Evolutionary conservation across 2,113 vertebrate genomes (phyloP), one percentile per base, ranked within the genome.

Genomic region (Melanotaenia duboulayi): DNA sequence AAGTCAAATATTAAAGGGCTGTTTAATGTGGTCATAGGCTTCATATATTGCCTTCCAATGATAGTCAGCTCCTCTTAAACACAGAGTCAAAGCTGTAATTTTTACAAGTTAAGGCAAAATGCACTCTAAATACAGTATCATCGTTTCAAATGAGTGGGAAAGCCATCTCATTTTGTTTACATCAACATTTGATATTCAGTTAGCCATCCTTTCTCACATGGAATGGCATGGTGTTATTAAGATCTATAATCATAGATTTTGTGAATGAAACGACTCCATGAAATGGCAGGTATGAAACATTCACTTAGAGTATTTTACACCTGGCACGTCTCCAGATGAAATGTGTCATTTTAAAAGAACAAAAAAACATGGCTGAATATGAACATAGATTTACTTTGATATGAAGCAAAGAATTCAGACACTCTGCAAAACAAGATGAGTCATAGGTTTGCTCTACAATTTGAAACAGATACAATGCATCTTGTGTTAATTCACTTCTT

Each of bases 71-170:
- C 80, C 73, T 86, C 92, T 93, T 92, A 94, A 93, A 92, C 84
- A 92, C 90, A 93, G 76, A 89, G 90, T 57, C 78, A 91, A 80
- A 86, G 86, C 94, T 94, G 86, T 95, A 93, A 94, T 95, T 94
- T 94, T 91, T 87, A 91, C 92, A 92, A 91, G 93, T 94, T 93
- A 90, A 93, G 94, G 91, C 89, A 92, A 93, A 94, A 93, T 90
- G 89, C 85, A 74, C 86, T 90, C 86, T 94, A 94, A 95, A 90
- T 92, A 94, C 93, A 94, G 94, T 94, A 94, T 93, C 91, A 82
- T 66, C 55, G 83, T 94, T 94, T 94, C 93, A 94, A 87, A 87
- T 89, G 81, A 78, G 78, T 83, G 64, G 70, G 79, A 88, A 77
- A 84, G 81, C 77, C 80, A 59, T 91, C 91, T 92, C 84, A 90